These are phyloP conservation scores for Ptilonorhynchus violaceus DNA, from an alignment of 2,113 vertebrate species.

Conservation along the genomic window DNA sequence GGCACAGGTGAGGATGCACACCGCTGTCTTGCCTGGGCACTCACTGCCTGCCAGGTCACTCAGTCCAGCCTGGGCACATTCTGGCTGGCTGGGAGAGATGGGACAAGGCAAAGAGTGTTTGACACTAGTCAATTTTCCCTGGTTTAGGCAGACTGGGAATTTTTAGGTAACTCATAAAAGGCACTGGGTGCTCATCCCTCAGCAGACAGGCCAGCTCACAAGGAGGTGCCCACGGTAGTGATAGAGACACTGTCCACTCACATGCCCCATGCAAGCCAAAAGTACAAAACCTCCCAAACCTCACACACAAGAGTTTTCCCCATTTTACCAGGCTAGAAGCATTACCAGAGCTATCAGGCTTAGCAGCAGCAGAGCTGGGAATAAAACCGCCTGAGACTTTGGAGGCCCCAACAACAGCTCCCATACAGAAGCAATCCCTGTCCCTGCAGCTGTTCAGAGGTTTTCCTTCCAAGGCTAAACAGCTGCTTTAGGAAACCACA, in stretches of 20 bases:
- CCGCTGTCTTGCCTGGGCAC: fast-evolving
- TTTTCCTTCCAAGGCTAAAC: background rate
- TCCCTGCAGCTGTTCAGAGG: background rate
- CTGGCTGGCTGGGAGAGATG: background rate
- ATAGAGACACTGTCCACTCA: fast-evolving
- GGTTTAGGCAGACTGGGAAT: background rate
- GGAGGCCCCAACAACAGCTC: background rate
- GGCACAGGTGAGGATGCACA: background rate
- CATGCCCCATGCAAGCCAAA: fast-evolving
- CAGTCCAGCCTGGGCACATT: background rate
- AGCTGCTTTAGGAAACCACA: background rate
- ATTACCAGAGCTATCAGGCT: fast-evolving
- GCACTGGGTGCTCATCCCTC: background rate
- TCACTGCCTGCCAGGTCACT: background rate
- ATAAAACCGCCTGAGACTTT: background rate
- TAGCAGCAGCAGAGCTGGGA: background rate
- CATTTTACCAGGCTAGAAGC: background rate
- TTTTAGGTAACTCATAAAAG: background rate
- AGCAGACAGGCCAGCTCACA: background rate
- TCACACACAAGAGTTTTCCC: fast-evolving
- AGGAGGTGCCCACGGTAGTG: fast-evolving
- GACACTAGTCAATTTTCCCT: background rate
- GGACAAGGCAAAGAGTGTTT: background rate
- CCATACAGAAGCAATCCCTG: background rate
- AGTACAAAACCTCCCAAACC: background rate